Conservation (phyloP, 37 sponge, comb jelly and placozoan genomes). For the Chondrilla cf. caribensis region DNA sequence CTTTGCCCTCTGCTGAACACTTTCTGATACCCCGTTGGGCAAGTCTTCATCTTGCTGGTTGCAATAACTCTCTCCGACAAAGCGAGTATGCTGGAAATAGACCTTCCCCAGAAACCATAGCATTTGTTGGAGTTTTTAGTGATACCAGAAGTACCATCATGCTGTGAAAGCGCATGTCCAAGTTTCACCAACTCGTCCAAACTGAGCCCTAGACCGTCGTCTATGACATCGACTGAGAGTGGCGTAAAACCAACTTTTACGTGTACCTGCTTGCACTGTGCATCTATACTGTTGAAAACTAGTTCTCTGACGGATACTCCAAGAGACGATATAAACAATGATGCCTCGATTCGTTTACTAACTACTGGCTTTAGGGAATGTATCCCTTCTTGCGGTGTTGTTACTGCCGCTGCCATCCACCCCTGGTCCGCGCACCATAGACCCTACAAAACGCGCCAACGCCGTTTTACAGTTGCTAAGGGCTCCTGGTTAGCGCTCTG, state of each 20-base stretch:
- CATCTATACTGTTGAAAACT: constrained; percentile 86
- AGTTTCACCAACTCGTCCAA: background rate
- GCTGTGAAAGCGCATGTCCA: background rate
- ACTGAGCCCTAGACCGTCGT: background rate
- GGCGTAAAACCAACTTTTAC: constrained; percentile 40
- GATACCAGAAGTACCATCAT: background rate
- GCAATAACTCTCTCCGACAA: background rate
- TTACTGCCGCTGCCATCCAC: background rate
- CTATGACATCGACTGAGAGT: background rate
- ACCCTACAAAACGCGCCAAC: too few relatives aligned
- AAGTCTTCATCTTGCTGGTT: background rate
- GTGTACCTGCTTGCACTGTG: constrained; percentile 59
- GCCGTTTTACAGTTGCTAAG: too few relatives aligned
- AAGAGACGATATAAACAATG: background rate
- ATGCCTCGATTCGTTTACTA: background rate
- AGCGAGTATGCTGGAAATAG: background rate
- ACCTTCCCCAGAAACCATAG: background rate
- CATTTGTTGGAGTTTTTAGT: background rate
- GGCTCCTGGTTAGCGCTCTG: too few relatives aligned
- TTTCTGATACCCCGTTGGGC: background rate
- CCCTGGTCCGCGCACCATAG: too few relatives aligned
- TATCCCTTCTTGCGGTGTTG: background rate
- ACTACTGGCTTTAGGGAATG: background rate
- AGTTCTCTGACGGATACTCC: constrained; percentile 72
- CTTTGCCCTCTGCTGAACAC: background rate